These are phyloP conservation scores for Prorops nasuta DNA, from an alignment of 1,140 invertebrate species.

Conservation along the genomic window DNA sequence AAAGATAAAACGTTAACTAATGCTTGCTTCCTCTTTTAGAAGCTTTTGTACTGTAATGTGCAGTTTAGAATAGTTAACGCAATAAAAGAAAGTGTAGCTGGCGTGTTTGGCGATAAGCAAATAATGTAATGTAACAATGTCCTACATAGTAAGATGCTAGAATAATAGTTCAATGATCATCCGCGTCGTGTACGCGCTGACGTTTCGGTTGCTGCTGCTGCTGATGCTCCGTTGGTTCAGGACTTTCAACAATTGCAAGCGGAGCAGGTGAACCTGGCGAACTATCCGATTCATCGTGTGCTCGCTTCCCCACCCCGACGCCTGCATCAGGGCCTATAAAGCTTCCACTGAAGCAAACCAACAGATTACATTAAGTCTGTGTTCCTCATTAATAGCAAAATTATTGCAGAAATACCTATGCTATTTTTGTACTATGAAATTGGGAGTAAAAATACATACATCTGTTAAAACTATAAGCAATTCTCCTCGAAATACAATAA, in stretches of 20 bases:
- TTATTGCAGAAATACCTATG: neutral
- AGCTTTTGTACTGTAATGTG: conserved; percentile 9
- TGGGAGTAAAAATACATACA: neutral
- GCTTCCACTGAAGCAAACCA: conserved; percentile 37
- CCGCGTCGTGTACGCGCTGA: conserved; percentile 50
- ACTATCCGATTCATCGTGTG: conserved; percentile 50
- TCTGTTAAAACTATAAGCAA: neutral
- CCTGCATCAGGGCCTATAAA: conserved; percentile 51
- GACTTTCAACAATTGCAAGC: conserved; percentile 53
- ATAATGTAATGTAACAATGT: conserved; percentile 48
- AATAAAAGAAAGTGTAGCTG: conserved; percentile 17
- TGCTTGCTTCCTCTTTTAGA: neutral
- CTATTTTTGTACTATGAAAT: neutral
- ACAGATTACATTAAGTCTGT: neutral
- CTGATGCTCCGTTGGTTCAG: conserved; percentile 48
- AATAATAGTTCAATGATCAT: conserved; percentile 49
- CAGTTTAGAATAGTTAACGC: conserved; percentile 21
- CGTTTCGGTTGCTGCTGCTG: conserved; percentile 42
- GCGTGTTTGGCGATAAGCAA: conserved; percentile 30
- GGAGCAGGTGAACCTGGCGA: conserved; percentile 52
- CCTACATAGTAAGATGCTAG: conserved; percentile 47
- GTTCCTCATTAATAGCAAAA: neutral
- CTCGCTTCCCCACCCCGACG: conserved; percentile 44
- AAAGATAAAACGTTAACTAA: neutral
- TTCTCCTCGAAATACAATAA: too few relatives aligned